These are phyloP conservation scores for Ceriagrion tenellum DNA, from an alignment of 2,888 invertebrate genomes.

Conservation along the genomic window DNA sequence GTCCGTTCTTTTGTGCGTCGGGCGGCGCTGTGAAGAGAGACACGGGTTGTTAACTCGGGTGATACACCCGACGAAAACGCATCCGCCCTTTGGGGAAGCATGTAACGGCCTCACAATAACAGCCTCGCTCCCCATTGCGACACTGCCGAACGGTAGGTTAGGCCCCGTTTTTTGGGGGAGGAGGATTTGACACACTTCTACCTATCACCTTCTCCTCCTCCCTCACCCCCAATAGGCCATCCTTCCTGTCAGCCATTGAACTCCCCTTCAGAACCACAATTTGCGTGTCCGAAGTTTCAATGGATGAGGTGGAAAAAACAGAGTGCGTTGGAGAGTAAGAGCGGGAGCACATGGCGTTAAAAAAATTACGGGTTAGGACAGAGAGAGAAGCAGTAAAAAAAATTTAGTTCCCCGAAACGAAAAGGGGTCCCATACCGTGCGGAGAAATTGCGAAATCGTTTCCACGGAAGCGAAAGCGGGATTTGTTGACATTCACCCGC, in stretches of 20 bases:
- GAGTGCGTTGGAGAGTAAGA: not conserved
- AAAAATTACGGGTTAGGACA: not conserved
- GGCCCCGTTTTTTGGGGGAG: not conserved
- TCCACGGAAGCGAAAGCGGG: not conserved
- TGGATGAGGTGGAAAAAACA: not conserved
- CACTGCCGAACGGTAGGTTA: not conserved
- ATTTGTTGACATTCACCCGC: not conserved
- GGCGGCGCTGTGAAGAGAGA: not conserved
- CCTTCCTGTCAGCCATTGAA: not conserved
- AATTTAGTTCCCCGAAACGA: not conserved
- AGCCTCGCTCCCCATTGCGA: not conserved
- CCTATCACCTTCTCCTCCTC: no score
- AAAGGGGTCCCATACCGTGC: not conserved
- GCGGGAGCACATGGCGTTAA: not conserved
- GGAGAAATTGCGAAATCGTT: not conserved
- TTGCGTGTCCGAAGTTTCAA: not conserved
- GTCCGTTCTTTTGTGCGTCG: not conserved
- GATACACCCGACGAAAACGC: not conserved
- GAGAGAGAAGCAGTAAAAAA: not conserved
- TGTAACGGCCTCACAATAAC: not conserved
- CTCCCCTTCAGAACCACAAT: not conserved
- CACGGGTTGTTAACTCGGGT: constrained; percentile 1
- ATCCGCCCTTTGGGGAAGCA: not conserved
- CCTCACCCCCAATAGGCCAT: not conserved
- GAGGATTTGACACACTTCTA: not conserved